Evolutionary conservation across 2,888 invertebrate genomes (phyloP), one percentile per base, ranked within the genome.

Genomic region (Drosophila suboccidentalis): DNA sequence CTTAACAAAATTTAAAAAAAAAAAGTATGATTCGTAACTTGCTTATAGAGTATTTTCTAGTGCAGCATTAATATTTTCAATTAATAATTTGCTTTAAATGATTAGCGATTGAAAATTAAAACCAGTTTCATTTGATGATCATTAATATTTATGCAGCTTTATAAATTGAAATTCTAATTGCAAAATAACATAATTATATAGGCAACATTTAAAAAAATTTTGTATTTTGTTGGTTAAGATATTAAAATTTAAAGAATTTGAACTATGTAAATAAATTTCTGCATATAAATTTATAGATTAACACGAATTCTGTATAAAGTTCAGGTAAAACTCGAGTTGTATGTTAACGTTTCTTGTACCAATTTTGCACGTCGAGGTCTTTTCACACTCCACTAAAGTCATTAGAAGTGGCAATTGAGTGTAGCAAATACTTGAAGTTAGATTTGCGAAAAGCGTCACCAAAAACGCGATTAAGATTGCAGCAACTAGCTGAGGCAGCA

Each of bases 381-480:
- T 51, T 34, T 36, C 22, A 41, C 10, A 39, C 53, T 51, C 50
- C 41, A 43, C n/a, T 47, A 22, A 38, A 55, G 69, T 61, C 76
- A 65, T 74, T 74, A 61, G 69, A 59, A 43, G 29, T 44, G 9
- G 34, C 57, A 60, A 76, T 78, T 74, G 75, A 69, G 11, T 68
- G 44, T 38, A 11, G 50, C 22, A 32, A 43, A 44, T 36, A 55
- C 11, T 44, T 32, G 41, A 36, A 41, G 32, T 63, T 53, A 55
- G 64, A 39, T 41, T 34, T 59, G 72, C 53, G 22, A 36, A 69
- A 65, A 65, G 44, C 53, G 71, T 66, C 75, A 62, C 50, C 75
- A 61, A 39, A 66, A 76, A 74, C 58, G 60, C 76, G 79, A 78
- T 78, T 78, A 69, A 74, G 76, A 74, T 78, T 76, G 75, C 76